phyloP scores from a whole-genome alignment of 2,888 invertebrate species.

The Prosopocoilus inquinatus region DNA sequence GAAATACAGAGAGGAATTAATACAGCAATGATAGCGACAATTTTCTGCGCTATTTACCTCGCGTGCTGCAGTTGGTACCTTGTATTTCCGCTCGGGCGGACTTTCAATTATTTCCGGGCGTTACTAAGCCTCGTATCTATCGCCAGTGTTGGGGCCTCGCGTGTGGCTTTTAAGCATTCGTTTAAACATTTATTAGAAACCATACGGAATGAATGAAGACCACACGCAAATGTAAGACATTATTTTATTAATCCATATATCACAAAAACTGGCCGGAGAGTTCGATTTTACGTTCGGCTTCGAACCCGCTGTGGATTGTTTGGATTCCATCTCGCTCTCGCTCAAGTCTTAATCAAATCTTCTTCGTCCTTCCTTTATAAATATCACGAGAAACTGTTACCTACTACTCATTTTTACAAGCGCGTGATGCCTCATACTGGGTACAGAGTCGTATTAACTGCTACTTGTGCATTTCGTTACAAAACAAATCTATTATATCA shows the following conservation, averaged over 20 bases:
- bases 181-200: slow-evolving; percentile 4
- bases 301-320: slow-evolving; percentile 11
- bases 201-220: slow-evolving; percentile 12
- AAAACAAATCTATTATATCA: no score
- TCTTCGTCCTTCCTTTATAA: not conserved
- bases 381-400: slow-evolving; percentile 11
- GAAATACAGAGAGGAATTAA: not conserved
- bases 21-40: slow-evolving; percentile 21
- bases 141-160: no score
- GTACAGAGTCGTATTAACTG: slow-evolving; percentile 6
- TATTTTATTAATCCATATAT: slow-evolving; percentile 29
- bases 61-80: slow-evolving; percentile 7
- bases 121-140: not conserved
- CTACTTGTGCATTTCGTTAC: no score
- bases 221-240: slow-evolving; percentile 21
- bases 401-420: slow-evolving; percentile 15
- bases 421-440: slow-evolving; percentile 15
- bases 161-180: no score
- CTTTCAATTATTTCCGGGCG: slow-evolving; percentile 30
- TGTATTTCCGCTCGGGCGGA: slow-evolving; percentile 34
- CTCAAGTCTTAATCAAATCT: not conserved
- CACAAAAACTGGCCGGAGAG: slow-evolving; percentile 23
- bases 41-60: slow-evolving; percentile 29
- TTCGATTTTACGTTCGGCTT: slow-evolving; percentile 18
- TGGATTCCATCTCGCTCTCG: not conserved